Evolutionary conservation across 2,888 invertebrate species (phyloP).

Genomic region (Tiliacea citrago): DNA sequence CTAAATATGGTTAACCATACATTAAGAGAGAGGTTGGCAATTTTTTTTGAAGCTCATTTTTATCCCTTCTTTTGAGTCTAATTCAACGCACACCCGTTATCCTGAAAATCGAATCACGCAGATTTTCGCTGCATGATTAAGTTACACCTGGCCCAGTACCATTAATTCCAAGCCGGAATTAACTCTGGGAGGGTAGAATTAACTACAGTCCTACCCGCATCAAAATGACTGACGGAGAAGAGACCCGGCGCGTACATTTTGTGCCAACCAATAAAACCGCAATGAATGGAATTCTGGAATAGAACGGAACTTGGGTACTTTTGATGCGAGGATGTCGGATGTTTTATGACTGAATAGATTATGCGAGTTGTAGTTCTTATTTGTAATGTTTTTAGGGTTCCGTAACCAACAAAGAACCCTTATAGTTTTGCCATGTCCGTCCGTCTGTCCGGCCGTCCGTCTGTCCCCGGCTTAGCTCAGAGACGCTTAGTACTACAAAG

Average conservation of each 20-base stretch:
- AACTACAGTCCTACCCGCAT: slow-evolving; percentile 51
- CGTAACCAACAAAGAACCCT: too few species aligned
- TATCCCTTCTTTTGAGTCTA: background rate
- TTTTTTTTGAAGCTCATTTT: background rate
- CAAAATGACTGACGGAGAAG: slow-evolving; percentile 56
- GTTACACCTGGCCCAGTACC: slow-evolving; percentile 36
- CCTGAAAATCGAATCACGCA: slow-evolving; percentile 35
- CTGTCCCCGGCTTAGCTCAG: too few species aligned
- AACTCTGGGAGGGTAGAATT: slow-evolving; percentile 46
- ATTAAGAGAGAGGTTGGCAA: too few species aligned
- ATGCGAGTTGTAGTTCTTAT: background rate
- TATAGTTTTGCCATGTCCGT: too few species aligned
- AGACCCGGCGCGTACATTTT: slow-evolving; percentile 26
- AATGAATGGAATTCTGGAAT: slow-evolving; percentile 26
- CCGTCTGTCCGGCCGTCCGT: too few species aligned
- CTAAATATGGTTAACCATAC: too few species aligned
- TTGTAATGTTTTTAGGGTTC: too few species aligned
- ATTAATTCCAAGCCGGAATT: slow-evolving; percentile 47
- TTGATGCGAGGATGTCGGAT: background rate
- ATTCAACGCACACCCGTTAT: background rate
- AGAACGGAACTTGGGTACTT: background rate
- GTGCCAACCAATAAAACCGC: slow-evolving; percentile 43
- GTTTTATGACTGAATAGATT: background rate
- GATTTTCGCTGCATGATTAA: slow-evolving; percentile 39
- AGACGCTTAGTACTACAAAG: too few species aligned